These are phyloP conservation scores for Cinara cedri DNA, from an alignment of 2,888 invertebrate genomes.

Conservation along the genomic window DNA sequence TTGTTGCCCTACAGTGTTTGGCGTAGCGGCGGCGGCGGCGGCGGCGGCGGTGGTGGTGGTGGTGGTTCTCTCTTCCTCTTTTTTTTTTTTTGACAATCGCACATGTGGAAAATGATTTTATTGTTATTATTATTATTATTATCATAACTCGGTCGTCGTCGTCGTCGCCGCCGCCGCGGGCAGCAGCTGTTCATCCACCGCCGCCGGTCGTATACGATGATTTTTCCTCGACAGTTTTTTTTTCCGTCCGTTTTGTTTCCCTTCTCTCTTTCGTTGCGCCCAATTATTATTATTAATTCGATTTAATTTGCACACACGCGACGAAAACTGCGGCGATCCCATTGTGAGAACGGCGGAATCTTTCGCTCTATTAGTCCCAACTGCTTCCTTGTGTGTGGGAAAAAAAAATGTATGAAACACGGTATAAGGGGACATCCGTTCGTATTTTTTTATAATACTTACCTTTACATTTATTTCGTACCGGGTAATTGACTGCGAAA, in stretches of 20 bases:
- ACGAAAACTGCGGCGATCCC: not conserved
- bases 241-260: conserved; percentile 16
- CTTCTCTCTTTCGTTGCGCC: conserved; percentile 11
- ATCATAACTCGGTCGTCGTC: conserved; percentile 48
- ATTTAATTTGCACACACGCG: conserved; percentile 39
- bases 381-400: conserved; percentile 13
- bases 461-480: too few species aligned
- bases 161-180: conserved; percentile 47
- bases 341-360: conserved; percentile 4
- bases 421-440: not conserved
- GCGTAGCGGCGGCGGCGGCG: not conserved
- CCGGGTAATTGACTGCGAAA: too few species aligned
- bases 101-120: conserved; percentile 56
- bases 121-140: conserved; percentile 39
- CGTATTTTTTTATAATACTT: too few species aligned
- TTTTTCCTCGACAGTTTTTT: conserved; percentile 44
- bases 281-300: conserved; percentile 47
- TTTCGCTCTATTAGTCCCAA: conserved; percentile 21
- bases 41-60: not conserved
- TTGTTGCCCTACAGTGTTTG: conserved; percentile 25
- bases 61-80: conserved; percentile 27
- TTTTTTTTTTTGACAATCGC: conserved; percentile 51
- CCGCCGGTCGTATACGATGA: conserved; percentile 20
- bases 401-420: not conserved
- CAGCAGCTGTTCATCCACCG: conserved; percentile 47